phyloP scores from a whole-genome alignment of 2,797 vertebrate genomes.

The Intellagama lesueurii region DNA sequence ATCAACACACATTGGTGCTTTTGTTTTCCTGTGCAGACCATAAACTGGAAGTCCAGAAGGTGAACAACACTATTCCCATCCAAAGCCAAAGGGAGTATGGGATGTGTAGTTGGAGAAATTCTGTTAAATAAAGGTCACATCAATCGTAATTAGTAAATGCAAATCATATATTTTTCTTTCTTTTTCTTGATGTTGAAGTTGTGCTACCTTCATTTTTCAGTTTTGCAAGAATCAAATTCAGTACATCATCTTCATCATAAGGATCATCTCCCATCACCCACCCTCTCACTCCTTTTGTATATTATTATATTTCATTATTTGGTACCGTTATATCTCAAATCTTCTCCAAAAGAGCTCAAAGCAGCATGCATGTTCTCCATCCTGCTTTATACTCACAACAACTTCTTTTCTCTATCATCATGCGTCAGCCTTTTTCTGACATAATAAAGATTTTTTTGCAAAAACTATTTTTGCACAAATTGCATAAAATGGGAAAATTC shows the following conservation, averaged over 20 bases:
- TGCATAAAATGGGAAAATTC: no score
- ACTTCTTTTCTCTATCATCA: no score
- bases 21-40: not conserved
- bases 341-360: no score
- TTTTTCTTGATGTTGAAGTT: not conserved
- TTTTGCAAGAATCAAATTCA: not conserved
- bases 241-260: not conserved
- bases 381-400: no score
- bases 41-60: not conserved
- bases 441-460: no score
- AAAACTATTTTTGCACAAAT: no score
- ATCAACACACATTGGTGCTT: constrained; percentile 4
- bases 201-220: not conserved
- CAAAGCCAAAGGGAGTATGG: not conserved
- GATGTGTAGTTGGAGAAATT: not conserved
- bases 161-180: not conserved
- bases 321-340: no score
- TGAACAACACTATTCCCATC: not conserved
- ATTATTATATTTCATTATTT: no score
- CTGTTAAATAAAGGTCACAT: constrained; percentile 20
- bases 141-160: constrained; percentile 11
- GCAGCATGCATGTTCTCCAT: no score
- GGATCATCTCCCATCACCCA: not conserved
- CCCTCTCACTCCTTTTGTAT: not conserved
- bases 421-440: no score